phyloP scores from a whole-genome alignment of 2,797 vertebrate genomes.

The Fistularia tabacaria region DNA sequence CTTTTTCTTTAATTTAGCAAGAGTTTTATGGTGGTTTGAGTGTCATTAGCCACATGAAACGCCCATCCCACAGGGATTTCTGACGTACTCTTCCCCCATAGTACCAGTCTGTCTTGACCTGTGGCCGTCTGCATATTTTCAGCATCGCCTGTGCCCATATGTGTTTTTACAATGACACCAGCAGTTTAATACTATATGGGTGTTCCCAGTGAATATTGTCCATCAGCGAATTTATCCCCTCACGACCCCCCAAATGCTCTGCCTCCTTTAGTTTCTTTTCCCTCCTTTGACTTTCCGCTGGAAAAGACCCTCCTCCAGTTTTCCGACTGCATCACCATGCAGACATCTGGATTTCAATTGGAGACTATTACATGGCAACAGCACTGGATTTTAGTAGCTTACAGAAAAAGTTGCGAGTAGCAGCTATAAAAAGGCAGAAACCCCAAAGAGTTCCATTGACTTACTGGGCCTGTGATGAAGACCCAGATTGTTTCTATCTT shows the following conservation, averaged over 20 bases:
- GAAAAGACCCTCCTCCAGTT: constrained; percentile 25
- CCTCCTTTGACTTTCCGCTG: constrained; percentile 16
- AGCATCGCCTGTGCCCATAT: constrained; percentile 41
- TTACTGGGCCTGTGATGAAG: constrained; percentile 21
- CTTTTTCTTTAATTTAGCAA: constrained; percentile 14
- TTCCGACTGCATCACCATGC: constrained; percentile 35
- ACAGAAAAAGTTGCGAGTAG: constrained; percentile 48
- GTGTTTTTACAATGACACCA: constrained; percentile 34
- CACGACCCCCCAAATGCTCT: constrained; percentile 10
- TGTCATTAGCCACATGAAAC: constrained; percentile 54
- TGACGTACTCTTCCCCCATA: constrained; percentile 21
- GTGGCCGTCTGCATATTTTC: constrained; percentile 56
- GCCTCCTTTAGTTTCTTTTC: constrained; percentile 1
- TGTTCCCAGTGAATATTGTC: constrained; percentile 27
- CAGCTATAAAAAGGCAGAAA: constrained; percentile 43
- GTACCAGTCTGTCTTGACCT: constrained; percentile 26
- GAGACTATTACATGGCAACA: constrained; percentile 39
- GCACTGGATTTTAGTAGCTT: constrained; percentile 46
- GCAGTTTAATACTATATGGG: constrained; percentile 28
- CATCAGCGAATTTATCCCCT: constrained; percentile 13
- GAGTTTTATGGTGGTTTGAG: constrained; percentile 27
- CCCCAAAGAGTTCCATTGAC: constrained; percentile 19
- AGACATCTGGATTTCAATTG: constrained; percentile 67
- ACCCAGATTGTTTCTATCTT: constrained; percentile 12
- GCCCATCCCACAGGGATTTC: constrained; percentile 24